These are phyloP conservation scores for Chromoteleia sp. DNA, from an alignment of 2,888 invertebrate genomes.

Conservation along the genomic window DNA sequence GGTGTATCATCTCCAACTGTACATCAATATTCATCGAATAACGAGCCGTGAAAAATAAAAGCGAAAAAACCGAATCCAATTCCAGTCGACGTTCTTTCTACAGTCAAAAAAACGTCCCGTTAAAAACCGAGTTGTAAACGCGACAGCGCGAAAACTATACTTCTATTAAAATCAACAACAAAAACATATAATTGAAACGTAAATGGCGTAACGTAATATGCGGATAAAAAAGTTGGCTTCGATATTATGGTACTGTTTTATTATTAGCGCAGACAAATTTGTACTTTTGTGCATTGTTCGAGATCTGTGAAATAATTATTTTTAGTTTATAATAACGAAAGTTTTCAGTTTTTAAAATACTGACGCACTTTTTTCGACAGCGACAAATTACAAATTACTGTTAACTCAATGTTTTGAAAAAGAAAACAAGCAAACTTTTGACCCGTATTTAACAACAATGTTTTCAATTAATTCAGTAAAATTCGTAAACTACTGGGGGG, in stretches of 20 bases:
- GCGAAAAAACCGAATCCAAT: slow-evolving; percentile 19
- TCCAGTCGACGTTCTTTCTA: slow-evolving; percentile 19
- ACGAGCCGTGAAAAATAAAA: slow-evolving; percentile 27
- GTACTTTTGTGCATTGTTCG: neutral
- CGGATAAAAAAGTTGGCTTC: slow-evolving; percentile 14
- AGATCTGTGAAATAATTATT: slow-evolving; percentile 1
- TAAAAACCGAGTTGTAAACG: slow-evolving; percentile 29
- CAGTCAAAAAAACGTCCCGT: slow-evolving; percentile 22
- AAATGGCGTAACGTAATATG: slow-evolving; percentile 32
- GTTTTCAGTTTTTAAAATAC: neutral
- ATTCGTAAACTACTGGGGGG: no score
- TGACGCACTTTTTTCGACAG: no score
- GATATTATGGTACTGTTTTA: neutral
- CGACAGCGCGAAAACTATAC: slow-evolving; percentile 28
- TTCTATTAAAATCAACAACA: slow-evolving; percentile 25
- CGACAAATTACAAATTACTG: no score
- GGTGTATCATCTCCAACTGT: slow-evolving; percentile 7
- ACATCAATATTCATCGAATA: slow-evolving; percentile 30
- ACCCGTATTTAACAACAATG: no score
- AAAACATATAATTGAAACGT: slow-evolving; percentile 38
- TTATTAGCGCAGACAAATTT: slow-evolving; percentile 7
- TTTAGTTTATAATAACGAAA: neutral
- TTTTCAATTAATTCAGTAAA: no score
- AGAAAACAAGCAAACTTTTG: no score
- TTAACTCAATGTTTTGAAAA: no score